phyloP scores from a whole-genome alignment of 2,888 invertebrate genomes.

The Lysandra coridon region DNA sequence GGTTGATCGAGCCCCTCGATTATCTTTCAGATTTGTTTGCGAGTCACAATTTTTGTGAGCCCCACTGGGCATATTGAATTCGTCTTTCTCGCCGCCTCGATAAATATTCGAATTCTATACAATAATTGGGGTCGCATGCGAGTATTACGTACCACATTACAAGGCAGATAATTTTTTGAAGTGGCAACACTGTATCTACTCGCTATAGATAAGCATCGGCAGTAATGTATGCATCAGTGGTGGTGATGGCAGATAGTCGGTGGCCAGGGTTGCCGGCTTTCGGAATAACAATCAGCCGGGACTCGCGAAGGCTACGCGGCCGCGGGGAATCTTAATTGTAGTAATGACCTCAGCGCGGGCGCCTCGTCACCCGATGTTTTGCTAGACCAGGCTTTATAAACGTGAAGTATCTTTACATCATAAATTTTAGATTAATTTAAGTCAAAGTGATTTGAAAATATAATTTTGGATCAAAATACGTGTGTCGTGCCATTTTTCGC shows the following conservation, averaged over 20 bases:
- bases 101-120: not conserved
- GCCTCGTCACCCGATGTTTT: not conserved
- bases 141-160: not conserved
- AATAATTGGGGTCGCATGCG: not conserved
- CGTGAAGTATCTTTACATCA: not conserved
- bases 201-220: not conserved
- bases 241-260: constrained; percentile 22
- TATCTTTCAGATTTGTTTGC: constrained; percentile 5
- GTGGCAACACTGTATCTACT: not conserved
- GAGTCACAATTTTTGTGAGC: not conserved
- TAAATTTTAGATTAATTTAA: too few species aligned
- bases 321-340: constrained; percentile 55
- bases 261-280: constrained; percentile 1
- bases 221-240: not conserved
- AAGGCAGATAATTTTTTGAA: not conserved
- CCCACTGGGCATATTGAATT: not conserved
- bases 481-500: too few species aligned
- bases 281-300: constrained; percentile 24
- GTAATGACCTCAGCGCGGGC: constrained; percentile 63
- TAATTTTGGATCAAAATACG: too few species aligned
- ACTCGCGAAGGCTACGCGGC: constrained; percentile 50
- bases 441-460: too few species aligned
- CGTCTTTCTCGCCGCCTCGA: not conserved
- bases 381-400: not conserved
- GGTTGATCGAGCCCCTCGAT: not conserved